Evolutionary conservation across 2,113 vertebrate species (phyloP), one percentile per base, ranked within the genome.

Genomic region (Indicator maculatus): DNA sequence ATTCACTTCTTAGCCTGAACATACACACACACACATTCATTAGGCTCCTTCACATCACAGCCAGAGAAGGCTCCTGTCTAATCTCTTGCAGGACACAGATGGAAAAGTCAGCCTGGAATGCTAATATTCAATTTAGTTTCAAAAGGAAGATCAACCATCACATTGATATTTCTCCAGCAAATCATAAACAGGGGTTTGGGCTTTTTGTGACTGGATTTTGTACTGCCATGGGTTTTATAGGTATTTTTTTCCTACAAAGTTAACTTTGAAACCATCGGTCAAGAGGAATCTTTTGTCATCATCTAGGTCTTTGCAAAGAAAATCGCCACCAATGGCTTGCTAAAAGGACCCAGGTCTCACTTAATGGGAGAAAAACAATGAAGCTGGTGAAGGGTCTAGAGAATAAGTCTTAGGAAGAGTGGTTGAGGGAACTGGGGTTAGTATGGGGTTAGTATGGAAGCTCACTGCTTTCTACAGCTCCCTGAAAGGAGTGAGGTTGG

Each of bases 91-190:
- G 82, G 66, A 74, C 67, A 71, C 17, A 33, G 56, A 86, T 60
- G 56, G 93, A 82, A 86, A 82, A 94, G 44, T 70, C 88, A 89
- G 70, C 41, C 30, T 44, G 30, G 84, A 90, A 96, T 73, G 70
- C 55, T 87, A 94, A 93, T 82, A 82, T 56, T 82, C 70, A 64
- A 72, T 92, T 92, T 81, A 47, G 18, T 36, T 66, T 74, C 31
- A 85, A 89, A 86, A 58, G 77, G 67, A 95, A 52, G 47, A 71
- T 60, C 83, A 86, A 28, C 61, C 61, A 60, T 24, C 5, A 9
- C n/a, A 67, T 81, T 90, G 71, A 3, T 83, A 80, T 83, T 88
- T 85, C 45, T 61, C 71, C 64, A 88, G 26, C 12, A 70, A 90
- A 92, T 85, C n/a, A 69, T 2, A 76, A 63, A 19, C 5, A 65